These are phyloP conservation scores for Chrysodeixis includens DNA, from an alignment of 2,888 invertebrate species.

Conservation along the genomic window DNA sequence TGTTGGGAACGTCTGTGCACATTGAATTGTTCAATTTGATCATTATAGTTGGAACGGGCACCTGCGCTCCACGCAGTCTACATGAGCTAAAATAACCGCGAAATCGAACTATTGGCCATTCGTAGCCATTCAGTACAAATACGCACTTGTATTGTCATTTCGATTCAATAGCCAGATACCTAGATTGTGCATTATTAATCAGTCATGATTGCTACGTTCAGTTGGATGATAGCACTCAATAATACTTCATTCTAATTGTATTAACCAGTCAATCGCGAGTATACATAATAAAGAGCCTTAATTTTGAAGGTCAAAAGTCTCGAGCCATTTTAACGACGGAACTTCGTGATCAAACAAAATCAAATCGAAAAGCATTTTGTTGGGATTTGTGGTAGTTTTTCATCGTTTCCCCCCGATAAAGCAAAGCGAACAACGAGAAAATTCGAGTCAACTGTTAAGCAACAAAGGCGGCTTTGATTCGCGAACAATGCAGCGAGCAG, in stretches of 20 bases:
- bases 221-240: conserved; percentile 19
- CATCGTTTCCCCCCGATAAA: conserved; percentile 56
- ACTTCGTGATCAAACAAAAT: conserved; percentile 53
- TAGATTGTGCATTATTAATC: conserved; percentile 65
- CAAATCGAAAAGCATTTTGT: conserved; percentile 47
- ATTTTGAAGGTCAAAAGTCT: conserved; percentile 19
- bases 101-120: conserved; percentile 85
- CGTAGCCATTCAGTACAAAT: conserved; percentile 76
- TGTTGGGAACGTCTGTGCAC: conserved; percentile 42
- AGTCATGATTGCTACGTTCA: conserved; percentile 67
- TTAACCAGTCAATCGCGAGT: conserved; percentile 9
- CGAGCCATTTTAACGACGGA: conserved; percentile 43
- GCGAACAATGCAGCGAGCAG: conserved; percentile 71
- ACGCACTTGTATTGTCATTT: conserved; percentile 75
- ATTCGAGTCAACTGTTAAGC: conserved; percentile 68
- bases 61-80: conserved; percentile 77
- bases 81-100: conserved; percentile 84
- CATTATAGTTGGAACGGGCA: conserved; percentile 74
- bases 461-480: conserved; percentile 74
- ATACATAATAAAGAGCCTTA: conserved; percentile 9
- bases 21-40: conserved; percentile 76
- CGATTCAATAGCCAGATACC: conserved; percentile 70
- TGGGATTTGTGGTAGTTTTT: conserved; percentile 54
- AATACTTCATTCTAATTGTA: conserved; percentile 14
- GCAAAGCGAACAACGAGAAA: conserved; percentile 63